Conservation (phyloP, 1,140 invertebrate genomes). For the Drosophila santomea region DNA sequence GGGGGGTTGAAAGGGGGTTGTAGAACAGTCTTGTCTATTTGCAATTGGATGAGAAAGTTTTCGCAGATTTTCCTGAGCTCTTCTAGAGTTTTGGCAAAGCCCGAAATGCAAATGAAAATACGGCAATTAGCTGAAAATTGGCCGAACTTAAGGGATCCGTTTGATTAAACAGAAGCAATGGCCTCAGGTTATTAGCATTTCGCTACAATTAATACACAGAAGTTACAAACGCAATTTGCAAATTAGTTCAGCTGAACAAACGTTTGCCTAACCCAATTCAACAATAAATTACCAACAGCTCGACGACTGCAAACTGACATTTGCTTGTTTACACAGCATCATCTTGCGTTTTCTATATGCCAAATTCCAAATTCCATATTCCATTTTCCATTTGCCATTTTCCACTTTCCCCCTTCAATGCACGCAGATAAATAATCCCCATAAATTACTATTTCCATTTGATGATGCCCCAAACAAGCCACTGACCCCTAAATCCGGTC, state of each 20-base stretch:
- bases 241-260: slow-evolving; percentile 65
- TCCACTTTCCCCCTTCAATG: slow-evolving; percentile 3
- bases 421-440: slow-evolving; percentile 60
- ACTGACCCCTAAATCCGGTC: slow-evolving; percentile 52
- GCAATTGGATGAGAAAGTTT: slow-evolving; percentile 70
- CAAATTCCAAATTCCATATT: slow-evolving; percentile 1
- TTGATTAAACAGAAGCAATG: slow-evolving; percentile 18
- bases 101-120: slow-evolving; percentile 23
- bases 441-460: slow-evolving; percentile 54
- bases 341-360: slow-evolving; percentile 31
- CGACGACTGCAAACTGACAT: slow-evolving; percentile 40
- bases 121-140: slow-evolving; percentile 34
- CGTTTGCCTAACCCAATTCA: slow-evolving; percentile 42
- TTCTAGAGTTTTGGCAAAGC: neutral
- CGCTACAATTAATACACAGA: slow-evolving; percentile 13
- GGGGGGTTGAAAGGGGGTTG: neutral
- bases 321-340: slow-evolving; percentile 60
- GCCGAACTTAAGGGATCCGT: slow-evolving; percentile 1
- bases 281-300: slow-evolving; percentile 53
- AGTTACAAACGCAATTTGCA: slow-evolving; percentile 47
- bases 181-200: slow-evolving; percentile 34
- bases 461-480: slow-evolving; percentile 21
- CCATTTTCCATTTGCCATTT: neutral
- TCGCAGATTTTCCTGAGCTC: slow-evolving; percentile 27
- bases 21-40: slow-evolving; percentile 45